These are phyloP conservation scores for Dendrolimus punctatus DNA, from an alignment of 1,140 invertebrate genomes.

Conservation along the genomic window DNA sequence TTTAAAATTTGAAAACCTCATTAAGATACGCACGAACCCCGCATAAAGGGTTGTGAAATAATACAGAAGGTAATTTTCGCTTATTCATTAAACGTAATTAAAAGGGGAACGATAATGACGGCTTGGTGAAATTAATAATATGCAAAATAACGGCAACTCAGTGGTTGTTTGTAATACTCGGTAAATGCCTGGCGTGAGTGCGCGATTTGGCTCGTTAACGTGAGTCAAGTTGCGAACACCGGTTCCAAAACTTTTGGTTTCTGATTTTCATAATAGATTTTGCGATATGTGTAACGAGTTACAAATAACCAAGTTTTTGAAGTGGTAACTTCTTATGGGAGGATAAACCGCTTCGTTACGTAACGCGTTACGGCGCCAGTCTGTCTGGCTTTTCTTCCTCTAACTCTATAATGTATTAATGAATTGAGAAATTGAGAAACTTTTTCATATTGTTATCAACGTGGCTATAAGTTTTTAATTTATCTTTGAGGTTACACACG, in stretches of 20 bases:
- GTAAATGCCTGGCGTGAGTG: constrained; percentile 6
- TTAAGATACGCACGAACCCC: constrained; percentile 33
- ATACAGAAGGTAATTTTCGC: constrained; percentile 39
- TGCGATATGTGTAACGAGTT: too few species aligned
- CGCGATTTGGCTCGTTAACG: constrained; percentile 6
- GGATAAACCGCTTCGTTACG: too few species aligned
- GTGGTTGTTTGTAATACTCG: constrained; percentile 14
- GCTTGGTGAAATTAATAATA: constrained; percentile 28
- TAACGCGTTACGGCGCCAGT: too few species aligned
- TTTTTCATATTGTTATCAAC: too few species aligned
- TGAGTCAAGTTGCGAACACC: background rate
- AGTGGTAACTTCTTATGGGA: too few species aligned
- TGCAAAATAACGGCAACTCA: constrained; percentile 22
- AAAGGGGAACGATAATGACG: constrained; percentile 30
- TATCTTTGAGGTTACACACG: too few species aligned
- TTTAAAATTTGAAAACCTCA: constrained; percentile 54
- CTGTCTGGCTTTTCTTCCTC: too few species aligned
- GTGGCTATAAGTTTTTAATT: too few species aligned
- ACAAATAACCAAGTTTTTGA: too few species aligned
- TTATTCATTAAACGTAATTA: constrained; percentile 43
- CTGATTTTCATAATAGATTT: too few species aligned
- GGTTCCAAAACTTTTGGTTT: constrained; percentile 1
- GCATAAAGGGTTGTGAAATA: constrained; percentile 33
- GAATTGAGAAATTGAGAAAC: too few species aligned
- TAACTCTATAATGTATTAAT: too few species aligned